Percentiles rank a stretch among this genome's conserved stretches.
Evolutionary conservation across 2,113 vertebrate genomes (phyloP).

Genomic region (Hippocampus mohnikei): DNA sequence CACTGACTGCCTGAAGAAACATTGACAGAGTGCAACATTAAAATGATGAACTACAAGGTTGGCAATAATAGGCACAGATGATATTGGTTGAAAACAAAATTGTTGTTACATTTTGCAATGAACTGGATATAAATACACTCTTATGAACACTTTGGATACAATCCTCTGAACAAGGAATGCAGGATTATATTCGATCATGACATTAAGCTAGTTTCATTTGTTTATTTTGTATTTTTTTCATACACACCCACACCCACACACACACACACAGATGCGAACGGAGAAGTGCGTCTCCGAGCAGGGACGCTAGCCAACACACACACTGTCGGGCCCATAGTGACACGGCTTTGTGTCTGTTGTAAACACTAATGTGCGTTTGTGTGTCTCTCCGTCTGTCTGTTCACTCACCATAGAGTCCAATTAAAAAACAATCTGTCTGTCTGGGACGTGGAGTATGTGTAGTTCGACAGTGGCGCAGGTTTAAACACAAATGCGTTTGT

Average conservation of each 20-base stretch:
- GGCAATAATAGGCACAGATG: not conserved
- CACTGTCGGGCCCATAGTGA: conserved; percentile 48
- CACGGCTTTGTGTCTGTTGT: conserved; percentile 39
- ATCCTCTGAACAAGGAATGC: not conserved
- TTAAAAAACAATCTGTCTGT: conserved; percentile 47
- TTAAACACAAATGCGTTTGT: not conserved
- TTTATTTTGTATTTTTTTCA: not conserved
- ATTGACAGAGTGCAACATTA: conserved; percentile 9
- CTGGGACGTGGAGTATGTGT: conserved; percentile 13
- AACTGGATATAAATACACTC: not conserved
- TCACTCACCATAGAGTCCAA: conserved; percentile 48
- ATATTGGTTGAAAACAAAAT: not conserved
- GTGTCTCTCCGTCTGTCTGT: conserved; percentile 27
- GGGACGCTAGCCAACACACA: conserved; percentile 36
- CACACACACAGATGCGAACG: conserved; percentile 42
- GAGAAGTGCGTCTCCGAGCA: conserved; percentile 51
- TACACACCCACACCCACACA: conserved; percentile 17
- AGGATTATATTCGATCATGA: too few relatives aligned
- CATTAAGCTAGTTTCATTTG: too few relatives aligned
- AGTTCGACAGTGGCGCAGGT: not conserved
- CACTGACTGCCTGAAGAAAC: conserved; percentile 82
- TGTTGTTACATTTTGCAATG: not conserved
- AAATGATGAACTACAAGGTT: not conserved
- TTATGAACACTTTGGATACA: not conserved
- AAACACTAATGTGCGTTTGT: conserved; percentile 17